Base-by-base conservation (phyloP, 2,888 invertebrate genomes). In the Dorcus hopei region DNA sequence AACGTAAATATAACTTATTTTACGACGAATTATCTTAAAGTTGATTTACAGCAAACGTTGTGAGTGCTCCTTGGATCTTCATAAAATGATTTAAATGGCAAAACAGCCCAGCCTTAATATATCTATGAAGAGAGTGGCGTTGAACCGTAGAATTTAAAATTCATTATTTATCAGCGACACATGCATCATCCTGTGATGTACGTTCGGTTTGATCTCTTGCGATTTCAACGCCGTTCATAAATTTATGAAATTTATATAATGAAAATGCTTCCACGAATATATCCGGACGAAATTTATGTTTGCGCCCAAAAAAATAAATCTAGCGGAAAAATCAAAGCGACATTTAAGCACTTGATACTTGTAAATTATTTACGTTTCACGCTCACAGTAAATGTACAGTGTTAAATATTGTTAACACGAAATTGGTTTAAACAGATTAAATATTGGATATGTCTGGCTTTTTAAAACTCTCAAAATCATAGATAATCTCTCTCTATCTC, bases 91-190 rank as follows among this genome's bases (percentile, higher is more conserved):
- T 33, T 33, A 33, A 33, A 33, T 33, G 26, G 26, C 26, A 33
- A 33, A 33, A 33, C 26, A 33, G 26, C 26, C 26, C 26, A 7
- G 26, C 26, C 26, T 33, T 33, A 33, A 33, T 33, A 33, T 33
- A 33, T 33, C 26, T 7, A 33, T 33, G 26, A 7, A 45, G 14
- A 9, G 45, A 19, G 45, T 45, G 45, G 45, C 45, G 14, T 45
- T 45, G 57, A 52, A 23, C 39, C 47, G 40, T 47, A 58, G 57
- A 58, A 57, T 62, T 62, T 61, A 61, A 64, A 64, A 62, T 64
- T 64, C 64, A 64, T 64, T 62, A 64, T 64, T 64, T 62, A 58
- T 64, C 64, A 62, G 62, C 58, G 61, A 57, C 64, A 58, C 64
- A 64, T 64, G 58, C 62, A 64, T 64, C 64, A 64, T 62, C 58